These are phyloP conservation scores for Potamilus streckersoni DNA, from an alignment of 1,140 invertebrate genomes.

Conservation along the genomic window DNA sequence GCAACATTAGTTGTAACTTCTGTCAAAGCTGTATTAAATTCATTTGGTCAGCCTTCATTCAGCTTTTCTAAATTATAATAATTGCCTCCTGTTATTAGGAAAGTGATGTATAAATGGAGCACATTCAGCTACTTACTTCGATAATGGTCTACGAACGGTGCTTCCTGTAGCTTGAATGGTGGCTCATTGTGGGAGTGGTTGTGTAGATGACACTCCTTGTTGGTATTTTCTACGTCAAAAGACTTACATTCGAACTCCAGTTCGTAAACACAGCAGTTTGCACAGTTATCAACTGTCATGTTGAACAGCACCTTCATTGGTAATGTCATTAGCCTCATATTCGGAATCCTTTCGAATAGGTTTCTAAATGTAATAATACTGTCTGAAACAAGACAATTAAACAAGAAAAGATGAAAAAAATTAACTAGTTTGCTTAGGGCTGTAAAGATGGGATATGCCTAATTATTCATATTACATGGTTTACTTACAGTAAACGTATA, in stretches of 20 bases:
- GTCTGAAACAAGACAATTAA: too few species aligned
- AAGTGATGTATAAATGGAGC: background rate
- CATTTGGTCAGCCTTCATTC: background rate
- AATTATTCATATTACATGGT: too few species aligned
- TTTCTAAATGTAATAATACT: too few species aligned
- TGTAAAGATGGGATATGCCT: too few species aligned
- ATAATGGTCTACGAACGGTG: conserved; percentile 50
- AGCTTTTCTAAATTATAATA: background rate
- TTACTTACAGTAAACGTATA: too few species aligned
- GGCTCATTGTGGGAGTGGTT: conserved; percentile 50
- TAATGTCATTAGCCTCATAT: conserved; percentile 35
- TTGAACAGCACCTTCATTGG: conserved; percentile 43
- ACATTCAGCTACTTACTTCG: conserved; percentile 46
- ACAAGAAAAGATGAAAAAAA: too few species aligned
- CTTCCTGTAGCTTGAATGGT: conserved; percentile 37
- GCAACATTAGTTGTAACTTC: background rate
- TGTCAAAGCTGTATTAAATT: background rate
- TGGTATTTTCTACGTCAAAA: conserved; percentile 52
- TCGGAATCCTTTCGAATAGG: conserved; percentile 49
- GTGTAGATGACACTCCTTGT: conserved; percentile 44
- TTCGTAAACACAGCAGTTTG: conserved; percentile 46
- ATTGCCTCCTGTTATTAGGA: background rate
- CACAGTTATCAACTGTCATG: conserved; percentile 45
- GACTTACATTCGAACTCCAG: conserved; percentile 56
- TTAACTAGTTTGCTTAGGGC: too few species aligned